Evolutionary conservation across 2,113 vertebrate genomes (phyloP).

Genomic region (Pseudorectes ferrugineus): DNA sequence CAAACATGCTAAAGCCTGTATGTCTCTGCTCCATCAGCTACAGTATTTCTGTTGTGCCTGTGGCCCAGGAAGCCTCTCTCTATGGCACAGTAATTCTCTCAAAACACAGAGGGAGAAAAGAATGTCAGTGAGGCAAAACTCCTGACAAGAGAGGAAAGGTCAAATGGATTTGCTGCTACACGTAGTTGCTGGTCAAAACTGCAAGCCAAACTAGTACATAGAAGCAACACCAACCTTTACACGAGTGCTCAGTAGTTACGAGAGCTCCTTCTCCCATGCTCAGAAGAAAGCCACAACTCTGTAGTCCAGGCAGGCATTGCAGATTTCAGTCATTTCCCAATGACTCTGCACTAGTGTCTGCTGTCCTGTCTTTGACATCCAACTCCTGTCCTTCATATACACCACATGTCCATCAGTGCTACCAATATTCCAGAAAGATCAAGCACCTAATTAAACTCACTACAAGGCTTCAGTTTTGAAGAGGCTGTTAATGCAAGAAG

Average conservation of each 20-base stretch:
- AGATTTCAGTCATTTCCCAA: background rate
- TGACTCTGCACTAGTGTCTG: background rate
- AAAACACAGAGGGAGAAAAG: background rate
- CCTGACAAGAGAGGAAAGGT: background rate
- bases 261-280: background rate
- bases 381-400: background rate
- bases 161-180: background rate
- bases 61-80: background rate
- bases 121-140: background rate
- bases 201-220: background rate
- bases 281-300: background rate
- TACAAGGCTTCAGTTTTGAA: background rate
- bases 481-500: background rate
- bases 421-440: background rate
- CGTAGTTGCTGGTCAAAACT: background rate
- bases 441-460: background rate
- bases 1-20: background rate
- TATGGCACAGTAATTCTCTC: background rate
- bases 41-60: background rate
- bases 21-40: background rate
- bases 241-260: background rate
- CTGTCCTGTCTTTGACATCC: background rate
- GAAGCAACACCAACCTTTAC: background rate
- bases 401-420: background rate
- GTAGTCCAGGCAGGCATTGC: background rate